phyloP scores from a whole-genome alignment of 2,113 vertebrate species.

The Beaufortia kweichowensis region DNA sequence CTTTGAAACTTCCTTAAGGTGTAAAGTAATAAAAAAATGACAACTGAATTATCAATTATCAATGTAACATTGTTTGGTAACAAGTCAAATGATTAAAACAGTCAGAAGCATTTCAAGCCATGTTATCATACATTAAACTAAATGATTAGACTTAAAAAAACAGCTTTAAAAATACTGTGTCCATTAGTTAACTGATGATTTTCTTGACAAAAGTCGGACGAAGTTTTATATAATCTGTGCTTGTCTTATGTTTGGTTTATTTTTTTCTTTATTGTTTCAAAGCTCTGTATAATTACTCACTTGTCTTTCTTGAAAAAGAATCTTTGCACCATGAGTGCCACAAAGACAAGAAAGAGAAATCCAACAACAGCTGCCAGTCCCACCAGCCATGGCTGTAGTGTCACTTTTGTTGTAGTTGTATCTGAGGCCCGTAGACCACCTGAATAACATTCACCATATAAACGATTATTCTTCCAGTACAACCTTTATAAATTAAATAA shows the following conservation, averaged over 20 bases:
- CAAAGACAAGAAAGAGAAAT: conserved; percentile 83
- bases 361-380: conserved; percentile 76
- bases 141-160: background rate
- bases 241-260: too few relatives aligned
- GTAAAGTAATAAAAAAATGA: conserved; percentile 14
- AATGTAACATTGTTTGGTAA: conserved; percentile 5
- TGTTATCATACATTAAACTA: background rate
- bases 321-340: conserved; percentile 72
- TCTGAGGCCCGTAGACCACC: conserved; percentile 18
- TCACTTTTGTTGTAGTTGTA: conserved; percentile 8
- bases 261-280: too few relatives aligned
- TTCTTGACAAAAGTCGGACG: background rate
- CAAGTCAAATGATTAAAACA: too few relatives aligned
- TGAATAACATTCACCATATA: background rate
- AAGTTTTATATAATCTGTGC: too few relatives aligned
- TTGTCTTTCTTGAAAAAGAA: conserved; percentile 66
- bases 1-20: conserved; percentile 11
- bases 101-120: background rate
- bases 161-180: too few relatives aligned
- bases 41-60: conserved; percentile 17
- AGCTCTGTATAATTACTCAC: conserved; percentile 46
- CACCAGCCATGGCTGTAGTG: conserved; percentile 78
- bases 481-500: too few relatives aligned
- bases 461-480: background rate
- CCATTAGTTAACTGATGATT: too few relatives aligned